Evolutionary conservation across 2,888 invertebrate genomes (phyloP).

Genomic region (Psylliodes chrysocephalus): DNA sequence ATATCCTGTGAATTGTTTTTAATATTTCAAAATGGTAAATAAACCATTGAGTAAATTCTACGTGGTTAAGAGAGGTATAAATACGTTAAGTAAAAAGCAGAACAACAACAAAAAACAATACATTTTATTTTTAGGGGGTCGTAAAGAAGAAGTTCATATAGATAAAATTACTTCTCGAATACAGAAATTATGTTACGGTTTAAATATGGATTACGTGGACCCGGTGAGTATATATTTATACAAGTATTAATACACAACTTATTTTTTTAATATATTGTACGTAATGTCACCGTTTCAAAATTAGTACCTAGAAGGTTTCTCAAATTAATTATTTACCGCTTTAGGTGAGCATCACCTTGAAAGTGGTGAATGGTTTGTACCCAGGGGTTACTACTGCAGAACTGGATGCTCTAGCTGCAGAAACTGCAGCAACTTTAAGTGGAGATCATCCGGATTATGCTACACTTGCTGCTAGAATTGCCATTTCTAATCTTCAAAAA

Average conservation of each 20-base stretch:
- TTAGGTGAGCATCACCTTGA: slow-evolving; percentile 75
- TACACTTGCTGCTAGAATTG: slow-evolving; percentile 82
- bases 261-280: no score
- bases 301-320: no score
- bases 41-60: slow-evolving; percentile 57
- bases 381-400: slow-evolving; percentile 99
- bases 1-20: not conserved
- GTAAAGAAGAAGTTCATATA: slow-evolving; percentile 91
- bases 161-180: slow-evolving; percentile 98
- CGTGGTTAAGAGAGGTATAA: slow-evolving; percentile 68
- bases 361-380: slow-evolving; percentile 94
- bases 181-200: slow-evolving; percentile 92
- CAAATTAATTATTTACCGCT: no score
- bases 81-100: not conserved
- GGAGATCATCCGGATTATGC: slow-evolving; percentile 98
- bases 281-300: no score
- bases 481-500: slow-evolving; percentile 97
- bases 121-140: slow-evolving; percentile 82
- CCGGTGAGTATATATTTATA: slow-evolving; percentile 80
- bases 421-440: slow-evolving; percentile 97
- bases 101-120: not conserved
- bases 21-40: slow-evolving; percentile 20
- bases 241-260: not conserved
- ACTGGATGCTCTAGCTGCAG: slow-evolving; percentile 96
- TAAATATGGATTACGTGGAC: slow-evolving; percentile 96